These are phyloP conservation scores for Protaetia brevitarsis DNA, from an alignment of 1,140 invertebrate species.

Conservation along the genomic window DNA sequence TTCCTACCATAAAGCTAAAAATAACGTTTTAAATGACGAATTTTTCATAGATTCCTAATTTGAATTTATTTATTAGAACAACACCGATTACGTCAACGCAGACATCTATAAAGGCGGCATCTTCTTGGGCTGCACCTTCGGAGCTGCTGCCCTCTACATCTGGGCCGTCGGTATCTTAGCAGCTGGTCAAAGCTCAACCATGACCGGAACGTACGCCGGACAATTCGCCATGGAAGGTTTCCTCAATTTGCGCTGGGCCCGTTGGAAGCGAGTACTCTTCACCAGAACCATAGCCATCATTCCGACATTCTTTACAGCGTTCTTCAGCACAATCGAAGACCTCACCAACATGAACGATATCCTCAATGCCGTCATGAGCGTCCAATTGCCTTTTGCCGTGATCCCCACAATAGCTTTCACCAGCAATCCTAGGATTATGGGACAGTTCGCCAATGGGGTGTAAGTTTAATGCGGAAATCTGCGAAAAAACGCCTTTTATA, in stretches of 20 bases:
- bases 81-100: conserved; percentile 59
- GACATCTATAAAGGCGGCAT: conserved; percentile 83
- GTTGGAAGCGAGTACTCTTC: conserved; percentile 85
- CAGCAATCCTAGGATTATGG: conserved; percentile 77
- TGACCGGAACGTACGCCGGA: conserved; percentile 78
- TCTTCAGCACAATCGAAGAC: conserved; percentile 70
- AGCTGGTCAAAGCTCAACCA: conserved; percentile 87
- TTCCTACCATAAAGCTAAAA: background rate
- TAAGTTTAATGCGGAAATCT: conserved; percentile 48
- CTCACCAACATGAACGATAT: conserved; percentile 84
- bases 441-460: conserved; percentile 74
- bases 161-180: conserved; percentile 90
- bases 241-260: conserved; percentile 80
- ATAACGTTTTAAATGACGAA: background rate
- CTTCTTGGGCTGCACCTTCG: conserved; percentile 82
- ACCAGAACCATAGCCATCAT: conserved; percentile 85
- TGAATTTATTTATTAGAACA: conserved; percentile 45
- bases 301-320: conserved; percentile 82
- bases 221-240: conserved; percentile 86
- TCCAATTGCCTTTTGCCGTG: conserved; percentile 81
- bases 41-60: conserved; percentile 19
- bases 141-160: conserved; percentile 77
- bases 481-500: background rate
- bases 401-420: conserved; percentile 88
- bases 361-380: conserved; percentile 86